Conservation (phyloP, 2,113 vertebrate species). For the Crypturellus undulatus region DNA sequence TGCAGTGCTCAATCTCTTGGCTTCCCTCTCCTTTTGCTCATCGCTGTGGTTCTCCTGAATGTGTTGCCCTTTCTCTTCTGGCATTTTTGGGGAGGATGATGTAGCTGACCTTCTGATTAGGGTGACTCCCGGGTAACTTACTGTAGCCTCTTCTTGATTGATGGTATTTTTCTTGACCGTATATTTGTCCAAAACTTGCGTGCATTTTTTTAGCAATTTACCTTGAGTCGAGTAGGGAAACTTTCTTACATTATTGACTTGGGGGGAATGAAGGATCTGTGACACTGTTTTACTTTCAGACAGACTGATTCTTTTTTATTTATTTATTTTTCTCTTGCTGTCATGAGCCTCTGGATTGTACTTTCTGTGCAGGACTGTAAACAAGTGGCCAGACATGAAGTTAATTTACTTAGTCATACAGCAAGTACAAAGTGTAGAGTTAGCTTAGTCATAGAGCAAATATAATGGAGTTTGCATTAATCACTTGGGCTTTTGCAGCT, state of each 20-base stretch:
- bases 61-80: neutral
- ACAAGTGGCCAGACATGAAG: neutral
- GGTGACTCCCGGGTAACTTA: neutral
- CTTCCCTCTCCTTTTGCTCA: neutral
- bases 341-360: neutral
- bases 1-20: neutral
- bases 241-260: neutral
- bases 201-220: neutral
- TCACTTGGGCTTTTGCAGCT: neutral
- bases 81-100: neutral
- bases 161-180: neutral
- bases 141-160: neutral
- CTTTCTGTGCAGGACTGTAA: neutral
- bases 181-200: neutral
- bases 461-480: neutral
- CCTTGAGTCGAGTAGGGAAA: neutral
- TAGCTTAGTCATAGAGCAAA: neutral
- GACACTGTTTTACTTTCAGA: neutral
- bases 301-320: neutral
- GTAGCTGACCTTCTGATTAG: neutral
- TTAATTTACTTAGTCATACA: neutral
- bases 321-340: fast-evolving
- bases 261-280: neutral
- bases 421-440: neutral
- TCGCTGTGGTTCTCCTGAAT: neutral